Evolutionary conservation across 2,888 invertebrate genomes (phyloP), one percentile per base, ranked within the genome.

Genomic region (Acronicta alni): DNA sequence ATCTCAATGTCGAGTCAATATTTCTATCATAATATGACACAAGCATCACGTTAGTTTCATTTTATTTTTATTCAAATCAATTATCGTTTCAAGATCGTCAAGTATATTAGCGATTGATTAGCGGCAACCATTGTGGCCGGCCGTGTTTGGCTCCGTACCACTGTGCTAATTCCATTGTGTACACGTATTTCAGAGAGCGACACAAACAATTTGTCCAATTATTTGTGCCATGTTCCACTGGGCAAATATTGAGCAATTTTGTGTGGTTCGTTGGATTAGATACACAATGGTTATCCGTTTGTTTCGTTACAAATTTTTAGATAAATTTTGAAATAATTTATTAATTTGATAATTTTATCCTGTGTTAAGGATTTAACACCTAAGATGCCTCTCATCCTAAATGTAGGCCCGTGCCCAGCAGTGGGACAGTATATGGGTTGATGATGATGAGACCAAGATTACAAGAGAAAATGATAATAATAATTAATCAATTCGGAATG

Each of bases 171-270:
- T 74, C 64, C 47, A 56, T 61, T 76, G 77, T 72, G 65, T 69
- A 56, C 61, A 51, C 65, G 65, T 72, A 65, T 69, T 81, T 81
- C 75, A 74, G 81, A 68, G 67, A 67, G 67, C 67, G 85, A 80
- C 83, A 76, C 82, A 83, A 81, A 78, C 84, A 83, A 87, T 89
- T 87, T 85, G 85, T 67, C 72, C 83, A 83, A 83, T 87, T 87
- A 89, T 89, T 86, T 84, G 82, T 75, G 58, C 72, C 77, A 80
- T 80, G 72, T 66, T 61, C 72, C 80, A 78, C 66, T 75, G 73
- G 71, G 72, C 79, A 81, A 83, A 85, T 83, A 77, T 80, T 79
- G 74, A 70, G 62, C 80, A 72, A 78, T 79, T 77, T 80, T 79
- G 79, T 77, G 71, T 72, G 70, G 53, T 55, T 57, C 66, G 54